Conservation (phyloP, 2,888 invertebrate species). For the Chloroclystis v-ata region DNA sequence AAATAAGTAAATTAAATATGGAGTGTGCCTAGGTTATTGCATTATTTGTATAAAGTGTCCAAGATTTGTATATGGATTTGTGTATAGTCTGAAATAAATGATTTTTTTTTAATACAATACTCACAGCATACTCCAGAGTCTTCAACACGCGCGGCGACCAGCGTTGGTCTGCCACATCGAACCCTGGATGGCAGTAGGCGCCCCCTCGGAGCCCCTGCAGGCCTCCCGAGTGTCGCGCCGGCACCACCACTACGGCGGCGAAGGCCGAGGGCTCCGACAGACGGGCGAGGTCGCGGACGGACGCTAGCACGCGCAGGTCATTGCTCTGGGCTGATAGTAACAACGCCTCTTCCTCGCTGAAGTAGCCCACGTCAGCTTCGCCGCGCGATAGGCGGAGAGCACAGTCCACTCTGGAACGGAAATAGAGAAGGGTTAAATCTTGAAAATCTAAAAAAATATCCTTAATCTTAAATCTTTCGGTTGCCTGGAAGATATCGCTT, state of each 20-base stretch:
- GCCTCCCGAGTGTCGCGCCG: constrained; percentile 59
- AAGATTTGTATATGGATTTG: no score
- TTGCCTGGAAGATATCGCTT: no score
- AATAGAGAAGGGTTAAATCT: not conserved
- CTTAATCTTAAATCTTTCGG: not conserved
- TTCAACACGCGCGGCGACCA: constrained; percentile 81
- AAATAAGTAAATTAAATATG: no score
- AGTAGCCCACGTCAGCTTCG: constrained; percentile 77
- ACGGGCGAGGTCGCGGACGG: constrained; percentile 56
- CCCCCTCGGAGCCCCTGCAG: constrained; percentile 69
- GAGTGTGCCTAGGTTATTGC: no score
- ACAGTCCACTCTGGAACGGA: constrained; percentile 76
- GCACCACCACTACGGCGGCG: constrained; percentile 80
- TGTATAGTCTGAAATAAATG: no score
- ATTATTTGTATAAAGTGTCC: no score
- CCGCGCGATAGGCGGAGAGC: constrained; percentile 73
- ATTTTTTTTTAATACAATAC: no score
- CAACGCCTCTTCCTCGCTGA: constrained; percentile 80
- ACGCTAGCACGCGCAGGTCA: constrained; percentile 65
- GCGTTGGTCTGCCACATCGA: constrained; percentile 68
- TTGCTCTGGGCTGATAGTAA: constrained; percentile 65
- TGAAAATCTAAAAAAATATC: not conserved
- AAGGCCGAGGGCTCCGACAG: constrained; percentile 71
- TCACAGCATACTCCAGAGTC: constrained; percentile 75
- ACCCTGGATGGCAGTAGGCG: constrained; percentile 82